Conservation (phyloP, 1,140 invertebrate species). For the Trissolcus basalis region DNA sequence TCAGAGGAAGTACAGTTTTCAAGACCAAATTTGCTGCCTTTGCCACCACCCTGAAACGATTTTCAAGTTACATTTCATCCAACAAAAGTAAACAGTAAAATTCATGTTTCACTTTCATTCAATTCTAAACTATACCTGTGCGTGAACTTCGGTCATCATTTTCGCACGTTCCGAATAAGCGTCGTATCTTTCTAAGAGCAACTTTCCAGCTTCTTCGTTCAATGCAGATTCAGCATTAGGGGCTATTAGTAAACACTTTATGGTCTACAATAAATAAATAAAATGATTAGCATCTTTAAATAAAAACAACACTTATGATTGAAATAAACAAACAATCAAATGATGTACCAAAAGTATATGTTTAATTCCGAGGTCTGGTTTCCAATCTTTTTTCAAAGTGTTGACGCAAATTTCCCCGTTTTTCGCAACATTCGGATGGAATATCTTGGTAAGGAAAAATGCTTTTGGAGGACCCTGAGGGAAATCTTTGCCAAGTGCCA, state of each 20-base stretch:
- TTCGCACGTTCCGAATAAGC: slow-evolving; percentile 92
- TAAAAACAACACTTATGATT: too few species aligned
- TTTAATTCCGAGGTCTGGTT: slow-evolving; percentile 95
- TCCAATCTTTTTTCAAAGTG: slow-evolving; percentile 98
- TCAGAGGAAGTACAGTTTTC: slow-evolving; percentile 68
- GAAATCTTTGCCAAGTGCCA: slow-evolving; percentile 94
- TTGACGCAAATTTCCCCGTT: slow-evolving; percentile 98
- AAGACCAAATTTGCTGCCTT: slow-evolving; percentile 68
- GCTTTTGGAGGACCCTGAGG: slow-evolving; percentile 95
- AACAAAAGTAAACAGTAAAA: neutral
- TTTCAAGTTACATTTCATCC: neutral
- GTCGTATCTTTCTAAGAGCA: slow-evolving; percentile 92
- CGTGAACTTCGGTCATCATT: slow-evolving; percentile 97
- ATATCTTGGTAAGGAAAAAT: slow-evolving; percentile 97
- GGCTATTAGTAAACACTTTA: slow-evolving; percentile 94
- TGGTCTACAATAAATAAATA: slow-evolving; percentile 80
- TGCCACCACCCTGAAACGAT: slow-evolving; percentile 64
- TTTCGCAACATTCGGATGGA: slow-evolving; percentile 96
- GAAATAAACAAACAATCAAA: neutral
- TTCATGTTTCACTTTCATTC: neutral
- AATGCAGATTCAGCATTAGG: slow-evolving; percentile 96
- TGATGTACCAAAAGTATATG: slow-evolving; percentile 86
- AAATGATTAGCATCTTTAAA: slow-evolving; percentile 2
- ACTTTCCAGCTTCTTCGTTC: slow-evolving; percentile 95
- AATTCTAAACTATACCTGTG: slow-evolving; percentile 76